These are phyloP conservation scores for Pandion haliaetus DNA, from an alignment of 2,113 vertebrate species.

Conservation along the genomic window DNA sequence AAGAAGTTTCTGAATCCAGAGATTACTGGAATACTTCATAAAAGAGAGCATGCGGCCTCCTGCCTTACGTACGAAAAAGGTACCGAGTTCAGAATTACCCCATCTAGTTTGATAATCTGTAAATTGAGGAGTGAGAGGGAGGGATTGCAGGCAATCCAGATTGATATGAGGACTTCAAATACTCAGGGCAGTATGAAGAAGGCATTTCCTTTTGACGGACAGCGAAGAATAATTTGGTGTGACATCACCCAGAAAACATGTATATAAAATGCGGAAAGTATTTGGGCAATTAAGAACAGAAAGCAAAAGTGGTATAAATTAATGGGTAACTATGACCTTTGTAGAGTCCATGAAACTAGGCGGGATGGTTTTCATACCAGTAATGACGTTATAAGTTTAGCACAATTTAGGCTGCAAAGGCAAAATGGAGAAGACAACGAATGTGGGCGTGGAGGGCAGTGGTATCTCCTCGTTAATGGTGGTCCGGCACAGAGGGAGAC, in stretches of 20 bases:
- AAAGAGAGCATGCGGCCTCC: neutral
- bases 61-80: neutral
- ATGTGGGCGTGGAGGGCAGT: neutral
- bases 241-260: neutral
- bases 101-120: neutral
- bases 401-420: neutral
- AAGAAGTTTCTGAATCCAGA: neutral
- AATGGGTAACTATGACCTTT: neutral
- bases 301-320: neutral
- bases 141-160: neutral
- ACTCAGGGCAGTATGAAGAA: accelerated
- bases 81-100: neutral
- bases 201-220: neutral
- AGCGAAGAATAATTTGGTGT: neutral
- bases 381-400: neutral
- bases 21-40: neutral
- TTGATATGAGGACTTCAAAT: neutral
- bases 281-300: neutral
- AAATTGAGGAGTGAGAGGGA: neutral
- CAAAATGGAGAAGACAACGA: neutral
- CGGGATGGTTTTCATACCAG: neutral
- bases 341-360: neutral
- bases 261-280: neutral
- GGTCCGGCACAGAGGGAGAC: neutral
- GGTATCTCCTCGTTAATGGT: neutral